Base-by-base conservation (phyloP, 2,888 invertebrate genomes). In the Catocala sponsa region DNA sequence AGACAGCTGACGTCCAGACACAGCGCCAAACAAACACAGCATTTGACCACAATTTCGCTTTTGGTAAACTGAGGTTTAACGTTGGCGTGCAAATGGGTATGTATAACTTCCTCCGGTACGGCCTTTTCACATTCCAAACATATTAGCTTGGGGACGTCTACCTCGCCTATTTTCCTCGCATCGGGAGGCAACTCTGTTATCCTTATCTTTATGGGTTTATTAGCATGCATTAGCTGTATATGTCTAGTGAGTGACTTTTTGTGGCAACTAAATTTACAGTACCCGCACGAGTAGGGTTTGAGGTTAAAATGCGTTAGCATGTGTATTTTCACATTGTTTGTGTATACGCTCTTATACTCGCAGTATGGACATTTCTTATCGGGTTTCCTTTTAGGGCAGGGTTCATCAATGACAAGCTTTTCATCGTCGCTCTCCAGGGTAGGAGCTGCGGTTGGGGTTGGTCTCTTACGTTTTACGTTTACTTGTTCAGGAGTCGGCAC, bases 231-330 rank as follows among this genome's bases (percentile, higher is more conserved):
- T 0, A 59, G 70, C 13, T 74, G 70, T 13, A 87, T 72, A 61
- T 95, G 95, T 4, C 60, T 68, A 0, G 78, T 54, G 11, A 95
- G 73, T 0, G 65, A 46, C 13, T 76, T 73, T 12, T 85, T 85
- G 5, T 84, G 84, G 6, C 84, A 71, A 0, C 88, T 79, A 54
- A 80, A 83, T 0, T 78, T 64, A 70, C 96, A 96, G 59, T 90
- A 82, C 0, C 64, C 68, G 70, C 96, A 96, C 0, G 73, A 74
- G 63, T 79, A 92, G 0, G 95, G 92, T 63, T 92, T 92, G 7
- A 94, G 70, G 5, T 87, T 83, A 86, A 91, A 95, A 77, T 96
- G 95, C 4, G 87, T 80, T 41, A 91, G 78, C 6, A 91, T 78
- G 73, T 96, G 96, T 48, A 86, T 82, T 12, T 82, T 84, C n/a